phyloP scores from a whole-genome alignment of 2,888 invertebrate genomes.

The Encarsia formosa region DNA sequence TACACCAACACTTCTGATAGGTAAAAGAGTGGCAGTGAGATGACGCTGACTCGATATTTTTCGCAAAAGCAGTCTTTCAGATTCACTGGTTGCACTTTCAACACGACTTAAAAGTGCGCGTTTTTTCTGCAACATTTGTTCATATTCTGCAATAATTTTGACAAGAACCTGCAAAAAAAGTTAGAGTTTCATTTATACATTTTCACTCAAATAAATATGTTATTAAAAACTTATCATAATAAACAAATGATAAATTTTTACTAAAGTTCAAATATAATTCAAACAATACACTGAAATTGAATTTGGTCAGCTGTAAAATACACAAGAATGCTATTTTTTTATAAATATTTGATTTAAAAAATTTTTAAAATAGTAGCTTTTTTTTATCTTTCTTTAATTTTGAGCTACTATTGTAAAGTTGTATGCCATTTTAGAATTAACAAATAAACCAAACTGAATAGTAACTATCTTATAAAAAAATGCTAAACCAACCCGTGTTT shows the following conservation, averaged over 20 bases:
- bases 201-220: too few species aligned
- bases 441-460: too few species aligned
- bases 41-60: slow-evolving; percentile 74
- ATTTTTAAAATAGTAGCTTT: not conserved
- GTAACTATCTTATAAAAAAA: too few species aligned
- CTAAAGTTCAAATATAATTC: too few species aligned
- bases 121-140: slow-evolving; percentile 86
- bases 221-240: too few species aligned
- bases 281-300: too few species aligned
- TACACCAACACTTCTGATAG: slow-evolving; percentile 94
- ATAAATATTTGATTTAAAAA: not conserved
- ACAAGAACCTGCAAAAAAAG: slow-evolving; percentile 80
- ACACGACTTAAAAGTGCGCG: slow-evolving; percentile 87
- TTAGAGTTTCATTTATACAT: too few species aligned
- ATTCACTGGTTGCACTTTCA: slow-evolving; percentile 71
- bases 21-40: slow-evolving; percentile 81
- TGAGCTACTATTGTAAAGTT: too few species aligned
- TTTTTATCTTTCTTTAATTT: not conserved
- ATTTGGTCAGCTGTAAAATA: too few species aligned
- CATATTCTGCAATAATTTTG: slow-evolving; percentile 90
- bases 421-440: too few species aligned
- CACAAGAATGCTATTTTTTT: too few species aligned
- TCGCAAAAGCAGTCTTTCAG: slow-evolving; percentile 62
- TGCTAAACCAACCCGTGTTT: slow-evolving; percentile 73
- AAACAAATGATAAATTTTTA: too few species aligned